Evolutionary conservation across 2,113 vertebrate genomes (phyloP).

Genomic region (Apodemus speciosus): DNA sequence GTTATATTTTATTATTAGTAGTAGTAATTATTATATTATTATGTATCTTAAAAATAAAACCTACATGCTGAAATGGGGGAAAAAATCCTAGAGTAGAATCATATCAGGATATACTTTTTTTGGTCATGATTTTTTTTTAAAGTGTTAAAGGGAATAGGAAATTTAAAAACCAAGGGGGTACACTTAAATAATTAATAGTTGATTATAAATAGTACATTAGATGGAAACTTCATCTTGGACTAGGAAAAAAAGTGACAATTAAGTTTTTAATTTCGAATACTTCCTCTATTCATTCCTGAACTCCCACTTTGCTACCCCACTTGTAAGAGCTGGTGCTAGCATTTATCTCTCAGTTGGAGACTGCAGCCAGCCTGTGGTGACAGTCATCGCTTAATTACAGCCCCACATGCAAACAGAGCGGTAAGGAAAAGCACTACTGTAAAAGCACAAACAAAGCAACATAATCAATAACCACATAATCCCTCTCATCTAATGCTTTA

Average conservation of each 20-base stretch:
- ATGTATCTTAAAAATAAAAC: not conserved
- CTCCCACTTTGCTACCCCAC: conserved; percentile 82
- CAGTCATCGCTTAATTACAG: conserved; percentile 91
- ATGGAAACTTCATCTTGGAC: conserved; percentile 3
- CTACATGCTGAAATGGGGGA: not conserved
- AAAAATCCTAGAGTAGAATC: not conserved
- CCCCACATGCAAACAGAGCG: conserved; percentile 83
- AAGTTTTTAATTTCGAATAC: conserved; percentile 81
- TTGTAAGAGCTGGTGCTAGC: conserved; percentile 82
- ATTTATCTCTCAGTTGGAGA: conserved; percentile 87
- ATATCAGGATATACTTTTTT: not conserved
- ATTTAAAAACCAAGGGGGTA: not conserved
- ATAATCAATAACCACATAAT: conserved; percentile 77
- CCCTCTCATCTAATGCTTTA: conserved; percentile 78
- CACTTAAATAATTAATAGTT: not conserved
- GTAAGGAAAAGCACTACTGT: conserved; percentile 74
- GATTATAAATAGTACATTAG: not conserved
- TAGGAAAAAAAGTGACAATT: conserved; percentile 68
- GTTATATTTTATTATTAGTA: not conserved
- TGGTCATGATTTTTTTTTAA: not conserved
- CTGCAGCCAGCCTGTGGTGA: conserved; percentile 86
- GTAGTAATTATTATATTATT: not conserved
- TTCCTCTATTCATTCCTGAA: conserved; percentile 79
- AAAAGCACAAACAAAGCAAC: conserved; percentile 73
- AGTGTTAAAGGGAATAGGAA: not conserved